Percentiles rank a stretch among this genome's conserved stretches.
phyloP scores from a whole-genome alignment of 2,113 vertebrate species.

The Eclectus roratus region DNA sequence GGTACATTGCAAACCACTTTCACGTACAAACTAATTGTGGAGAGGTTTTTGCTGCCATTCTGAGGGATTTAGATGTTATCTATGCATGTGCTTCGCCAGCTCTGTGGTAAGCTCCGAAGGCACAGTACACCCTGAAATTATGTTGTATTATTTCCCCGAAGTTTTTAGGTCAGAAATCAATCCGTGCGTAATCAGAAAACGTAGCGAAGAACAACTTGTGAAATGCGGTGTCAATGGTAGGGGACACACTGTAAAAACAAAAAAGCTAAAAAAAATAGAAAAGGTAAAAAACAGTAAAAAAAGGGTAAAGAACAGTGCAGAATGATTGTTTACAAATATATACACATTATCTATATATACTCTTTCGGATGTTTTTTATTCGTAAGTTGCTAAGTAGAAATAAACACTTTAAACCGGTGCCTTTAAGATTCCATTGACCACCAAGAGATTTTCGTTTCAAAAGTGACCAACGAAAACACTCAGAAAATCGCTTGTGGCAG shows the following conservation, averaged over 20 bases:
- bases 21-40: background rate
- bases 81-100: background rate
- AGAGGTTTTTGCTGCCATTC: background rate
- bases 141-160: fast-evolving
- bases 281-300: too few relatives aligned
- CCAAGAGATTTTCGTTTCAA: background rate
- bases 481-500: background rate
- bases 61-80: background rate
- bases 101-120: background rate
- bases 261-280: background rate
- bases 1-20: background rate
- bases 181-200: background rate
- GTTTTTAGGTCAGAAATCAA: background rate
- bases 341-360: fast-evolving
- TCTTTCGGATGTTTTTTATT: background rate
- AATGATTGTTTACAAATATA: background rate
- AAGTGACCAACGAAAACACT: background rate
- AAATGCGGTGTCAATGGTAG: fast-evolving
- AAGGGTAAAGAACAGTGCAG: background rate
- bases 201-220: fast-evolving
- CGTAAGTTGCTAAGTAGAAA: background rate
- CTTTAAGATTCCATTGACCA: background rate
- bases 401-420: fast-evolving
- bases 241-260: background rate
- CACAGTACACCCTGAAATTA: background rate